Conservation (phyloP, 2,113 vertebrate genomes). For the Scartelaos histophorus region DNA sequence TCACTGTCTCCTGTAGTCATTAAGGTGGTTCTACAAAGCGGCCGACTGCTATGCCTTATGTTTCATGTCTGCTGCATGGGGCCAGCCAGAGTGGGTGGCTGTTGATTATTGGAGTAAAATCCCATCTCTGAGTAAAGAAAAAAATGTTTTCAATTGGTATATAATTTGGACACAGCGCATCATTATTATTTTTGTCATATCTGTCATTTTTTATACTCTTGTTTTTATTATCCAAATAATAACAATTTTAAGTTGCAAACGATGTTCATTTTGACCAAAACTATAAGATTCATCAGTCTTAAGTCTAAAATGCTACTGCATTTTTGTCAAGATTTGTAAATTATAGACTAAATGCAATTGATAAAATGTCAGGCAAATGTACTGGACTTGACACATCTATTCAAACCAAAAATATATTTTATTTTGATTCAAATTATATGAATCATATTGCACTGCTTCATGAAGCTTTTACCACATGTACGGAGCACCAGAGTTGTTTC, state of each 20-base stretch:
- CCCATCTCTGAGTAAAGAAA: background rate
- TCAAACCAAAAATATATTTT: background rate
- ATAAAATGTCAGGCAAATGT: background rate
- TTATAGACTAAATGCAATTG: background rate
- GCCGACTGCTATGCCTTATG: constrained; percentile 61
- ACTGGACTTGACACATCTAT: background rate
- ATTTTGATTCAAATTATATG: background rate
- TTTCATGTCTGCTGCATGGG: constrained; percentile 30
- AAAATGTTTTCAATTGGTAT: background rate
- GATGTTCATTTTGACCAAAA: background rate
- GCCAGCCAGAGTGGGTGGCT: constrained; percentile 10
- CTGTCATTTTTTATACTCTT: background rate
- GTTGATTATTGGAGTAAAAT: background rate
- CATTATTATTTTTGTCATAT: background rate
- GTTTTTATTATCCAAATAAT: constrained; percentile 16
- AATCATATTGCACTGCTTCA: background rate
- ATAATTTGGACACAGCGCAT: background rate
- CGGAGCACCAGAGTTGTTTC: background rate
- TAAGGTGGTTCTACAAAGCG: constrained; percentile 21
- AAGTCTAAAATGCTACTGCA: background rate
- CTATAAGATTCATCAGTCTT: background rate
- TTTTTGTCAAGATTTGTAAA: background rate
- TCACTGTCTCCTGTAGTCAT: constrained; percentile 24
- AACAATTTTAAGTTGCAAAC: constrained; percentile 11
- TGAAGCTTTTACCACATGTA: background rate